Base-by-base conservation (phyloP, 2,797 vertebrate species). In the Myotis planiceps region DNA sequence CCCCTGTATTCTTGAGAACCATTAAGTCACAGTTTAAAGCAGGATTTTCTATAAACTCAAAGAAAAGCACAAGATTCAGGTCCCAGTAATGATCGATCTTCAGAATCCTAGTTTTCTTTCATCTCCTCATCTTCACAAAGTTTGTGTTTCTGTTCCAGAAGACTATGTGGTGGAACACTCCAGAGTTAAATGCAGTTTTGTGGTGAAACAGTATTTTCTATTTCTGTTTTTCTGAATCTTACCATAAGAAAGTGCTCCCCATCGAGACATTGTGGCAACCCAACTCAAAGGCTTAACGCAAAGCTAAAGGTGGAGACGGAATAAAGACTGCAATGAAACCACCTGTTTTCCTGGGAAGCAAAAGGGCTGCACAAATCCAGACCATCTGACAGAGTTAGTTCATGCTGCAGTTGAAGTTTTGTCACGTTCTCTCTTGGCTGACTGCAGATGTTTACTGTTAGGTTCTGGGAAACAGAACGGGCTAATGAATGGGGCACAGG, bases 51-150 rank as follows among this genome's bases (percentile, higher is more conserved):
- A 68, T 93, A 65, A 90, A 94, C 29, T 37, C 39, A 75, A 92
- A 95, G 51, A 89, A 93, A 97, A 97, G 95, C 96, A 96, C 81
- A 90, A 85, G 37, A 85, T 53, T 21, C 93, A 58, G 81, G 47
- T 58, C 79, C 69, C 93, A 39, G 13, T 68, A 85, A 74, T 76
- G 34, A 71, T 32, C 16, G 7, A 42, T 74, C 60, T 84, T 82
- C 88, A 74, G 49, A 89, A 58, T 63, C 25, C 16, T 71, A 23
- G 29, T 74, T 71, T 45, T 88, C 69, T 93, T 84, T 65, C 32
- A 72, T 51, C 60, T 85, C 55, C 8, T 95, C 60, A 82, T 39
- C 55, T 66, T 92, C 32, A 58, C 55, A 49, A 47, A 55, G 13
- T 27, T n/a, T 68, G 27, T 49, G 55, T 78, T 94, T 96, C 75